Evolutionary conservation across 2,113 vertebrate genomes (phyloP).

Genomic region (Saguinus midas): DNA sequence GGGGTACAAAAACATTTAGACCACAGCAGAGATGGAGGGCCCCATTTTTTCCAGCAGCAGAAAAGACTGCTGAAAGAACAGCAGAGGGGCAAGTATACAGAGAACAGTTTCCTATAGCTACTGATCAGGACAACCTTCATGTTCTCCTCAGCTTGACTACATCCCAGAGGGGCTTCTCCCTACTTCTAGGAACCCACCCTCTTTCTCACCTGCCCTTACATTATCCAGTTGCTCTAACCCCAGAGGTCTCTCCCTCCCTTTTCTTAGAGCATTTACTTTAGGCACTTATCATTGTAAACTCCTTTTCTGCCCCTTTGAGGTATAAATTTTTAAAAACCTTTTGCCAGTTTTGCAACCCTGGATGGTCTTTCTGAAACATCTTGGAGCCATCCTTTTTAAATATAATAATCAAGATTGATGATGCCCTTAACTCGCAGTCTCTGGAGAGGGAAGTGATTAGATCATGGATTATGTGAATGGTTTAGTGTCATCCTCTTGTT

Average conservation of each 20-base stretch:
- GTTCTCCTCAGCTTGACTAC: background rate
- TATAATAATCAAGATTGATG: background rate
- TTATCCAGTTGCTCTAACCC: background rate
- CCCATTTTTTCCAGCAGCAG: background rate
- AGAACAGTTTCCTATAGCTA: background rate
- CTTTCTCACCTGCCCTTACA: no score
- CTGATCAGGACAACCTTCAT: background rate
- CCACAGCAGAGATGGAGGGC: background rate
- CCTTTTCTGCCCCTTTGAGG: background rate
- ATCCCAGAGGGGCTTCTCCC: background rate
- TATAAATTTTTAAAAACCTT: background rate
- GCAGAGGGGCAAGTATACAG: background rate
- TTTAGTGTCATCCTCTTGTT: no score
- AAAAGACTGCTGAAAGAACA: background rate
- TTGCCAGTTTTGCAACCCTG: background rate
- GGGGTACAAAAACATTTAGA: background rate
- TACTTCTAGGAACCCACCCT: background rate
- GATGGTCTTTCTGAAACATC: background rate
- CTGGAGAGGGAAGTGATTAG: no score
- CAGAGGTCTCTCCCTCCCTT: background rate
- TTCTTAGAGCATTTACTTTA: background rate
- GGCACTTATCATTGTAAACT: background rate
- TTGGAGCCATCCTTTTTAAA: background rate
- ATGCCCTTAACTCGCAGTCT: background rate
- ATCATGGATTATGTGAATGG: no score